Evolutionary conservation across 2,797 vertebrate species (phyloP), one percentile per base, ranked within the genome.

Genomic region (Alcedo quadribrachys): DNA sequence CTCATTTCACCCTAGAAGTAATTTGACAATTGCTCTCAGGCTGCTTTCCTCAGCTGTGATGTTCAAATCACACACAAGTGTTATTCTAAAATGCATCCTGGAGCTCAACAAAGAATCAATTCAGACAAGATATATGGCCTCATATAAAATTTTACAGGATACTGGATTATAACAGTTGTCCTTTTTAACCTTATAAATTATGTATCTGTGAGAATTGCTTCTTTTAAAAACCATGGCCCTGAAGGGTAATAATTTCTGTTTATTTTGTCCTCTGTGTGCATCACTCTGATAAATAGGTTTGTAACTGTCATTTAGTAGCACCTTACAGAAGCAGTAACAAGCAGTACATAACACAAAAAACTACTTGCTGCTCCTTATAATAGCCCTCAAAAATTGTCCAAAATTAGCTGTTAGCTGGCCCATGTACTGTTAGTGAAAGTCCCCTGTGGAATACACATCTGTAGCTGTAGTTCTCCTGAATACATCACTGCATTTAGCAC

Each of bases 171-270:
- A 90, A 54, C 50, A 90, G n/a, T 82, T 82, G 78, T 91, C 81
- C 76, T 74, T 96, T 92, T 87, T 90, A 85, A 69, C 51, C 69
- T 90, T 89, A 92, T 95, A 90, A 95, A 90, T 92, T 93, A 91
- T 93, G 45, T 78, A 94, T 95, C 6, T 35, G 67, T 85, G 66
- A 92, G 69, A 91, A 92, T 22, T 80, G 75, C 50, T 93, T 62
- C 68, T 86, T 90, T 84, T 82, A 71, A 96, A 96, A 96, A 28
- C 33, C 65, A 66, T 55, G 19, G 5, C 40, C 57, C 65, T 4
- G 12, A 82, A 76, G 57, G 40, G 25, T 77, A 90, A 92, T 91
- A 92, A 92, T 92, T 85, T 90, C 42, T 93, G 48, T 91, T 92
- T 92, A 80, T 90, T 93, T 94, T 94, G 33, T 71, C 61, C 43